These are phyloP conservation scores for Gnathonemus echidnorhynchus DNA, from an alignment of 2,113 vertebrate species.

Conservation along the genomic window DNA sequence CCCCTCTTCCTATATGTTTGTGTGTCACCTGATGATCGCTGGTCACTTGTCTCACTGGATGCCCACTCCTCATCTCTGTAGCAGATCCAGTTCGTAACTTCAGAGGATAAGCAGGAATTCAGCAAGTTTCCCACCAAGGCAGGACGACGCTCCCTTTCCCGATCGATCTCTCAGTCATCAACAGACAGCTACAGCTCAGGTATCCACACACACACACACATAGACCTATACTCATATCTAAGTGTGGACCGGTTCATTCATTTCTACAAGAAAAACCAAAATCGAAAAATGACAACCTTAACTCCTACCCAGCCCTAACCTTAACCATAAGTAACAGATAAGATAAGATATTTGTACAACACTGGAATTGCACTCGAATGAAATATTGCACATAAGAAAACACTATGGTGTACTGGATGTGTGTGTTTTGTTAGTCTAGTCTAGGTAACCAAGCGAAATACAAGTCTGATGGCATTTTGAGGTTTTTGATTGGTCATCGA, in stretches of 20 bases:
- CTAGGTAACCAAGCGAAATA: too few relatives aligned
- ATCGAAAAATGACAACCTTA: too few relatives aligned
- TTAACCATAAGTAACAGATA: too few relatives aligned
- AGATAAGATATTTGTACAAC: too few relatives aligned
- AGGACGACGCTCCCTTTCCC: slow-evolving; percentile 85
- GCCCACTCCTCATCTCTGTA: slow-evolving; percentile 27
- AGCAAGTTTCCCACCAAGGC: slow-evolving; percentile 93
- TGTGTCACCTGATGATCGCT: background rate
- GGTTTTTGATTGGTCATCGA: background rate
- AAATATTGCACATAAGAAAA: too few relatives aligned
- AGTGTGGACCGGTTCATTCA: background rate
- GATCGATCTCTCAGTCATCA: slow-evolving; percentile 96
- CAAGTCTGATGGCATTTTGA: background rate
- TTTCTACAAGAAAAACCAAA: background rate
- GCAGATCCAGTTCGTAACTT: slow-evolving; percentile 91
- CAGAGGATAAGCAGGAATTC: slow-evolving; percentile 97
- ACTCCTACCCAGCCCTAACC: too few relatives aligned
- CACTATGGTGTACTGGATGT: too few relatives aligned
- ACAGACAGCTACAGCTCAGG: slow-evolving; percentile 99
- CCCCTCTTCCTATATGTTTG: background rate
- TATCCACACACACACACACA: slow-evolving; percentile 41
- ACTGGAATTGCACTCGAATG: too few relatives aligned
- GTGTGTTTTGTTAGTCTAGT: too few relatives aligned
- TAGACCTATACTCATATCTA: too few relatives aligned
- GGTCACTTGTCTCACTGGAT: background rate